phyloP scores from a whole-genome alignment of 2,888 invertebrate genomes.

The Timema cristinae region DNA sequence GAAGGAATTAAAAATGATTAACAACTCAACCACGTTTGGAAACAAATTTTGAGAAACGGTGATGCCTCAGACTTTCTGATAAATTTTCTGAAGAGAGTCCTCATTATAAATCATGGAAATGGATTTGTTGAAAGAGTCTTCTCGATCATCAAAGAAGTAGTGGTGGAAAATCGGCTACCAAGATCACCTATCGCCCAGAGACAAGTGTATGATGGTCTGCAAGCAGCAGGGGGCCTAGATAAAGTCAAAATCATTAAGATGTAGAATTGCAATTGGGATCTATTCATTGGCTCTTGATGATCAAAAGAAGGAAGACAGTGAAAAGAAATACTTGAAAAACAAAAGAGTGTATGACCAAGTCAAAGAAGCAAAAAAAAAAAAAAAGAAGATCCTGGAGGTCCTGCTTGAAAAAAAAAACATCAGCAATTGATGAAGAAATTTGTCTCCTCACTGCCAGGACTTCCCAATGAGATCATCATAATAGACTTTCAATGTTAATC shows the following conservation, averaged over 20 bases:
- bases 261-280: not conserved
- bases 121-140: not conserved
- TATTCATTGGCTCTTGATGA: not conserved
- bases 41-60: not conserved
- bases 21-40: not conserved
- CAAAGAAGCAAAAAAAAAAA: not conserved
- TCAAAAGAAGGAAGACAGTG: not conserved
- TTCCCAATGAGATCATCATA: too few relatives aligned
- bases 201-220: not conserved
- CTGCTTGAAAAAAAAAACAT: not conserved
- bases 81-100: not conserved
- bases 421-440: not conserved
- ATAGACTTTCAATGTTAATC: too few relatives aligned
- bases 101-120: not conserved
- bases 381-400: not conserved
- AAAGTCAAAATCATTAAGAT: not conserved
- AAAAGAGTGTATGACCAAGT: not conserved
- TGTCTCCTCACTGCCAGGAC: not conserved
- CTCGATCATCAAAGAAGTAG: not conserved
- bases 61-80: not conserved
- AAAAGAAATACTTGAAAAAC: not conserved
- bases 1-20: not conserved
- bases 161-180: not conserved
- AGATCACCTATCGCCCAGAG: not conserved
- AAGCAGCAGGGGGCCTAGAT: not conserved